Conservation (phyloP, 23 tunicate species). For the Diplosoma virens region DNA sequence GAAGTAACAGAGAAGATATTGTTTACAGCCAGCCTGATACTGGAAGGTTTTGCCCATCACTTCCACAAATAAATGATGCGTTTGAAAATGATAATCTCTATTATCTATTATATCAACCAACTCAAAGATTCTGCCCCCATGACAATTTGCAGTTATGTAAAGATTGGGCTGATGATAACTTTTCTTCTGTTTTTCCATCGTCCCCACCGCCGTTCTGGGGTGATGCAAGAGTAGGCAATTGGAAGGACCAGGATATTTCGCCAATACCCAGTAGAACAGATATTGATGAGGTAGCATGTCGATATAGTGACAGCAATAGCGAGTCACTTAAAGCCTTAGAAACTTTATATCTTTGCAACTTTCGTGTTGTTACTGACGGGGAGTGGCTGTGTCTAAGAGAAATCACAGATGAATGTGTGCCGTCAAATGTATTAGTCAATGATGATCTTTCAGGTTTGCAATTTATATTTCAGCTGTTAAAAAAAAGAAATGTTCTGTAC, state of each 20-base stretch:
- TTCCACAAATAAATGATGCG: no score
- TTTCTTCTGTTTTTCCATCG: constrained; percentile 34
- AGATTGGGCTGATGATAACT: background rate
- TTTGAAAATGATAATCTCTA: background rate
- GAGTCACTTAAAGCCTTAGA: constrained; percentile 90
- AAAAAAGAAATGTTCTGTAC: no score
- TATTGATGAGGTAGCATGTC: constrained; percentile 31
- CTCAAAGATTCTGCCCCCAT: constrained; percentile 3
- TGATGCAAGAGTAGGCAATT: constrained; percentile 33
- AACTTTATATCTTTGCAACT: constrained; percentile 72
- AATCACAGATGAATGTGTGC: constrained; percentile 23
- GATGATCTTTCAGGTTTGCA: no score
- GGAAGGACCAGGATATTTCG: constrained; percentile 38
- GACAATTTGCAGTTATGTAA: no score
- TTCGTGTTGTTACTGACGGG: constrained; percentile 62
- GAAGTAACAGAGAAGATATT: constrained; percentile 79
- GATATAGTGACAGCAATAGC: constrained; percentile 61
- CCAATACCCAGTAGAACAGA: constrained; percentile 47
- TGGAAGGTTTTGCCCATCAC: no score
- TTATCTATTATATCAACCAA: background rate
- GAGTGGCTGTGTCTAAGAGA: constrained; percentile 86
- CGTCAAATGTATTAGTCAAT: no score
- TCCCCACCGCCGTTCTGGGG: constrained; percentile 75
- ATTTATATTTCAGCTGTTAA: no score
- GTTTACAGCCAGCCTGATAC: constrained; percentile 2